These are phyloP conservation scores for Oryzias sinensis DNA, from an alignment of 2,797 vertebrate species.

Conservation along the genomic window DNA sequence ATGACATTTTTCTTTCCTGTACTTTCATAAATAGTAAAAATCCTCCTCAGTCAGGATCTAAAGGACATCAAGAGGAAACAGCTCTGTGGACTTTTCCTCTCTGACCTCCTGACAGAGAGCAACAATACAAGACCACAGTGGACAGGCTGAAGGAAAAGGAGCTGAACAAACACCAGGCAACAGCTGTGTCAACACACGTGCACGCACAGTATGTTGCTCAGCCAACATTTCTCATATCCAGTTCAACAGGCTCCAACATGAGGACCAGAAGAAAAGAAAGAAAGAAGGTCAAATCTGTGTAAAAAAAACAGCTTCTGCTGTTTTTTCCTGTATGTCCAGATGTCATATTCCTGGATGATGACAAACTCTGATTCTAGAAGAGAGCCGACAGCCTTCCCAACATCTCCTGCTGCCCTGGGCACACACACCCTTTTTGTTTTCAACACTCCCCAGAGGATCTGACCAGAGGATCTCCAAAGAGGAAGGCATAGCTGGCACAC, in stretches of 20 bases:
- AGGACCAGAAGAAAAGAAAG: neutral
- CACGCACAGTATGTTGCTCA: conserved; percentile 4
- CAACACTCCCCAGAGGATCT: no score
- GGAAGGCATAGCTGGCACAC: no score
- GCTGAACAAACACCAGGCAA: conserved; percentile 60
- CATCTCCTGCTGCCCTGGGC: no score
- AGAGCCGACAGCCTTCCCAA: no score
- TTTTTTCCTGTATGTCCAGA: no score
- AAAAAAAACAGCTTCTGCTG: no score
- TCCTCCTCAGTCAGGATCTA: neutral
- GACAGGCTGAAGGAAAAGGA: conserved; percentile 43
- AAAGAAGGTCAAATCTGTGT: neutral
- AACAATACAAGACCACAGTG: conserved; percentile 33
- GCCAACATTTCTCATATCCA: conserved; percentile 12
- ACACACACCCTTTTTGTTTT: no score
- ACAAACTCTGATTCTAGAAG: no score
- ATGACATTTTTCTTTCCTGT: neutral
- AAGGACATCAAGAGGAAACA: neutral
- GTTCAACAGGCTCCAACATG: conserved; percentile 48
- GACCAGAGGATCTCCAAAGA: no score
- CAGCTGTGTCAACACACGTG: conserved; percentile 66
- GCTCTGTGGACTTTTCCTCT: conserved; percentile 34
- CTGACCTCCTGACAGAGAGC: conserved; percentile 24
- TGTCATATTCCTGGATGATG: no score
- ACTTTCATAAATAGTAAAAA: neutral